Evolutionary conservation across 2,888 invertebrate genomes (phyloP).

Genomic region (Anorthoa munda): DNA sequence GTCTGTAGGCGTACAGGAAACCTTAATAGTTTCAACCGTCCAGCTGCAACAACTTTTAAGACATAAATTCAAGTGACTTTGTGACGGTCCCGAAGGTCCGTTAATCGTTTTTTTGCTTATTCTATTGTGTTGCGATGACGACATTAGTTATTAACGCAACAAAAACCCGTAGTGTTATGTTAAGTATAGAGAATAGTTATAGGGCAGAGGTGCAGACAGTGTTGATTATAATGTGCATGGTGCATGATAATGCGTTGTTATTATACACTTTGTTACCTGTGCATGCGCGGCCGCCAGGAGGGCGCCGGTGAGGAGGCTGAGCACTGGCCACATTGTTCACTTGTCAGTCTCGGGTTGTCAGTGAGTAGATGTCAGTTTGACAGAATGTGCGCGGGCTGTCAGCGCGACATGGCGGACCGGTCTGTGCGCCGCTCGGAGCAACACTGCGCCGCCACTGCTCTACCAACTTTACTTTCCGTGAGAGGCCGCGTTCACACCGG

Average conservation of each 20-base stretch:
- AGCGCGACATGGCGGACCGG: constrained; percentile 85
- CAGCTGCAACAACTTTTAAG: constrained; percentile 16
- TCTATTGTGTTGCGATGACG: constrained; percentile 56
- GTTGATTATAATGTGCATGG: constrained; percentile 51
- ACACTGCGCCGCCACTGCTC: constrained; percentile 81
- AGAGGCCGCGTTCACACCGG: constrained; percentile 81
- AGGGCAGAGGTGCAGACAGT: constrained; percentile 40
- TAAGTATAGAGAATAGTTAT: constrained; percentile 38
- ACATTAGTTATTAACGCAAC: constrained; percentile 51
- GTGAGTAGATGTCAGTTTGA: constrained; percentile 76
- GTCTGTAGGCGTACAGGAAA: constrained; percentile 12
- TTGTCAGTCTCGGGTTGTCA: constrained; percentile 74
- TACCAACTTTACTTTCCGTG: constrained; percentile 88
- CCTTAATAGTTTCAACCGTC: constrained; percentile 4
- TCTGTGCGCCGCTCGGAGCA: constrained; percentile 82
- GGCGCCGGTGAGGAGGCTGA: constrained; percentile 77
- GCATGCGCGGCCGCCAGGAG: constrained; percentile 78
- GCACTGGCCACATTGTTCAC: constrained; percentile 81
- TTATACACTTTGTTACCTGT: constrained; percentile 77
- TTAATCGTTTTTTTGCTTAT: constrained; percentile 35
- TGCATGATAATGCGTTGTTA: constrained; percentile 53
- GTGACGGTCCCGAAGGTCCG: constrained; percentile 22
- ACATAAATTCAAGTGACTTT: constrained; percentile 24
- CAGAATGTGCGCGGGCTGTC: constrained; percentile 72
- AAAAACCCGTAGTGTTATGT: constrained; percentile 44